A percentile compares a stretch with the other conserved stretches of the same genome.
These are phyloP conservation scores for Mormyrus iriodes DNA, from an alignment of 2,113 vertebrate species.

Conservation along the genomic window DNA sequence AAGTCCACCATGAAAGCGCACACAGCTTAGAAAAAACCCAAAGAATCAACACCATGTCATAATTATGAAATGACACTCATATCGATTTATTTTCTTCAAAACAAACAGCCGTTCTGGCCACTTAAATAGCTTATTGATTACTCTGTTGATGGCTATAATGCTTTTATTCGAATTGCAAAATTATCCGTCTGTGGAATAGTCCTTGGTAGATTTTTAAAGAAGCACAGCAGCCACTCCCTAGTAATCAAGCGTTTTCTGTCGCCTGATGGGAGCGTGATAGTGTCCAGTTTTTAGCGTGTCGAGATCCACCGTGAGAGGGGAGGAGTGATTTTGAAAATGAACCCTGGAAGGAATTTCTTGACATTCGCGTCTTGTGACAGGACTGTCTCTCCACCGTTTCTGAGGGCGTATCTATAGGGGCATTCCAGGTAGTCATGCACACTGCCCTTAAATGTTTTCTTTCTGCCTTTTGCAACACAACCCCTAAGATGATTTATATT, in stretches of 20 bases:
- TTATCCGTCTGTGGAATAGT: constrained; percentile 2
- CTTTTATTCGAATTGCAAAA: constrained; percentile 27
- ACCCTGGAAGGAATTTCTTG: background rate
- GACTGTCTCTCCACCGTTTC: background rate
- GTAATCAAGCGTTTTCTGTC: background rate
- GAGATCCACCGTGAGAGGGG: background rate
- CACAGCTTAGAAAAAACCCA: background rate
- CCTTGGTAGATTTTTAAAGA: background rate
- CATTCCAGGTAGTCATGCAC: background rate
- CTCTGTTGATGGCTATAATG: constrained; percentile 37
- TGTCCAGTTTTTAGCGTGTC: background rate
- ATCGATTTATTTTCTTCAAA: constrained; percentile 45
- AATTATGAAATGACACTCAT: constrained; percentile 32
- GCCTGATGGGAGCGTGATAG: background rate
- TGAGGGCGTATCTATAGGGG: background rate
- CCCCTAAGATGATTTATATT: background rate
- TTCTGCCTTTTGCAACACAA: background rate
- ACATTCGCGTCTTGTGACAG: background rate
- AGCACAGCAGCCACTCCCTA: background rate
- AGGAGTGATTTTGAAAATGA: background rate
- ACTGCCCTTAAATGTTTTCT: background rate
- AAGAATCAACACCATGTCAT: constrained; percentile 36
- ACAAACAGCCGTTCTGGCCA: constrained; percentile 49
- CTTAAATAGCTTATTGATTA: constrained; percentile 45
- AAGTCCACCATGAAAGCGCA: background rate